These are phyloP conservation scores for Spea hammondii DNA, from an alignment of 2,797 vertebrate species.

Conservation along the genomic window DNA sequence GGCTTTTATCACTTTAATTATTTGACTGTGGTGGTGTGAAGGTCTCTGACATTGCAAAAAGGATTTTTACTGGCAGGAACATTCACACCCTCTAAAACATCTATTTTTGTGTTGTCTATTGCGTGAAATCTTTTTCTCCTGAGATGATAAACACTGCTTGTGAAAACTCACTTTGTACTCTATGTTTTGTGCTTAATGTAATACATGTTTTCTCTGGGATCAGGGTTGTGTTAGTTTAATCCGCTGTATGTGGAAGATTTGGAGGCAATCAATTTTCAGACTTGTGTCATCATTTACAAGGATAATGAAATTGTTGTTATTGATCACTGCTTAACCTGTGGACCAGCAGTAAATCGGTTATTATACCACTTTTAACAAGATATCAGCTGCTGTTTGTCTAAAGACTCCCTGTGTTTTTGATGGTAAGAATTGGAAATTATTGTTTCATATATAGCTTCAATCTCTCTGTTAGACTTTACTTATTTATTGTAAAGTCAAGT, in stretches of 20 bases:
- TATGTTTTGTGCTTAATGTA: not conserved
- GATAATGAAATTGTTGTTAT: constrained; percentile 61
- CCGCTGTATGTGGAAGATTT: constrained; percentile 49
- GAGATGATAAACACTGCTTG: constrained; percentile 52
- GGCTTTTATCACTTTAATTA: constrained; percentile 86
- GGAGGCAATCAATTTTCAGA: constrained; percentile 37
- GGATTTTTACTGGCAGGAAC: constrained; percentile 71
- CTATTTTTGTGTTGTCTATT: constrained; percentile 57
- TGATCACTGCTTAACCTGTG: constrained; percentile 50
- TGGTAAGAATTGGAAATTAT: not conserved
- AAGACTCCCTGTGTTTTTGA: constrained; percentile 3
- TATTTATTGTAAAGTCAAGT: no score
- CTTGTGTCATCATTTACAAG: constrained; percentile 51
- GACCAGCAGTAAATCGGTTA: constrained; percentile 23
- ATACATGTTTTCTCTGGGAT: constrained; percentile 3
- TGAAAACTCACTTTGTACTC: not conserved
- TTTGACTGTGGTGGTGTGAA: constrained; percentile 79
- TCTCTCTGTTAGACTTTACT: no score
- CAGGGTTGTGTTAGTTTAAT: constrained; percentile 72
- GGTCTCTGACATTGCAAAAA: constrained; percentile 85
- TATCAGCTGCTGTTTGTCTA: constrained; percentile 20
- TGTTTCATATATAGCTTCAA: no score
- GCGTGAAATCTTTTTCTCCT: constrained; percentile 57
- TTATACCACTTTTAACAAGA: constrained; percentile 29
- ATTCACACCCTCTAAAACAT: constrained; percentile 68